Evolutionary conservation across 37 sponge, comb jelly and placozoan species (phyloP).

Genomic region (Theonella swinhoei): DNA sequence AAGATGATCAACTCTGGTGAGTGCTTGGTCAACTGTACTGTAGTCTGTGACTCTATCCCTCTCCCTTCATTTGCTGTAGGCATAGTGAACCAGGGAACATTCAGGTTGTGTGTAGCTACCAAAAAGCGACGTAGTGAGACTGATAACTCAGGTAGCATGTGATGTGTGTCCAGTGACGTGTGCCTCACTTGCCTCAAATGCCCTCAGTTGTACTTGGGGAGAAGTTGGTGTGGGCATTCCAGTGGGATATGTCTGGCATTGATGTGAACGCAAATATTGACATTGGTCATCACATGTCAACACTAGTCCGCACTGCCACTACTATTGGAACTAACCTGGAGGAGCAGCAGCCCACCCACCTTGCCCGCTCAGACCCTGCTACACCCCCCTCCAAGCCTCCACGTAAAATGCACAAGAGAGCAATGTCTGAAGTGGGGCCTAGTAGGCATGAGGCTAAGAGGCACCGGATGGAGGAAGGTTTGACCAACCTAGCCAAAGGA

Average conservation of each 20-base stretch:
- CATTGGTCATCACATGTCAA: slow-evolving; percentile 74
- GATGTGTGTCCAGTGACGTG: no score
- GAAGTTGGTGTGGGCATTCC: slow-evolving; percentile 51
- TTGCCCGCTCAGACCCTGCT: background rate
- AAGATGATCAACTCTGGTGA: slow-evolving; percentile 55
- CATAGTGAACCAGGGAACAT: slow-evolving; percentile 44
- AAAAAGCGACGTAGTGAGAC: slow-evolving; percentile 38
- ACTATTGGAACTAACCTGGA: slow-evolving; percentile 67
- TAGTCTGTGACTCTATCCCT: background rate
- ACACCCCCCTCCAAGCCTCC: background rate
- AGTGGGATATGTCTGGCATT: slow-evolving; percentile 76
- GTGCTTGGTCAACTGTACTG: no score
- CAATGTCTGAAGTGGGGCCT: background rate
- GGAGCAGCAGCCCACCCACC: background rate
- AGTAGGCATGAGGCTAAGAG: background rate
- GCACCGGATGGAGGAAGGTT: background rate
- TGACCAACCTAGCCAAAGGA: background rate
- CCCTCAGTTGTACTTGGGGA: slow-evolving; percentile 41
- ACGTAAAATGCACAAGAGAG: slow-evolving; percentile 3
- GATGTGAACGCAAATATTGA: slow-evolving; percentile 68
- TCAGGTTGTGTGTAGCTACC: slow-evolving; percentile 45
- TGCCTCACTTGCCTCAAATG: no score
- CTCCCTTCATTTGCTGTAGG: slow-evolving; percentile 4
- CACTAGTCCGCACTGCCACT: slow-evolving; percentile 65
- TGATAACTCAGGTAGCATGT: slow-evolving; percentile 16